Evolutionary conservation across 2,113 vertebrate genomes (phyloP).

Genomic region (Turnix velox): DNA sequence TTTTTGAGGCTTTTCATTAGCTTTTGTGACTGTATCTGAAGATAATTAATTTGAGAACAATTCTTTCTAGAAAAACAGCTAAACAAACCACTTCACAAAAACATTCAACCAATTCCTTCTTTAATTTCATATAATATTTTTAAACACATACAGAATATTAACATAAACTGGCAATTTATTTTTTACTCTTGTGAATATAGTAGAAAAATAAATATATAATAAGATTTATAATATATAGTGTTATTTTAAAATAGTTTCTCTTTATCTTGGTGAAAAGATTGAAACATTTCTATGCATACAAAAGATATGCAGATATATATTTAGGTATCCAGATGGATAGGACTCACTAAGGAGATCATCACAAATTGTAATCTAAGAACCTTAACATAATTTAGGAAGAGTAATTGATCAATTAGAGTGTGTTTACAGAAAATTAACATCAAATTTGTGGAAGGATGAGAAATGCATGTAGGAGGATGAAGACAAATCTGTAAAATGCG

Average conservation of each 20-base stretch:
- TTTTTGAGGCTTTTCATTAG: background rate
- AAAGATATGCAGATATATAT: background rate
- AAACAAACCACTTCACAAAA: background rate
- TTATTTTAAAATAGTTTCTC: background rate
- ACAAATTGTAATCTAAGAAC: background rate
- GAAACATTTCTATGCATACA: background rate
- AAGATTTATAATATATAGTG: no score
- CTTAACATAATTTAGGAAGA: background rate
- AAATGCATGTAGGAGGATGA: background rate
- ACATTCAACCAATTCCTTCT: background rate
- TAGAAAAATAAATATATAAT: background rate
- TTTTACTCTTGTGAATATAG: background rate
- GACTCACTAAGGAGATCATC: background rate
- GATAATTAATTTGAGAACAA: background rate
- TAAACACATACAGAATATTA: background rate
- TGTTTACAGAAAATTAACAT: slow-evolving; percentile 1
- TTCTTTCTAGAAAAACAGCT: background rate
- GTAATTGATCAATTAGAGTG: background rate
- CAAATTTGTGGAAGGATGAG: background rate
- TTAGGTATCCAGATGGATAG: background rate
- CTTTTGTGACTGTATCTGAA: background rate
- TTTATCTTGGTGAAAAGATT: background rate
- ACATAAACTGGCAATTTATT: background rate
- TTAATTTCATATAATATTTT: background rate
- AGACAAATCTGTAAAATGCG: background rate